These are phyloP conservation scores for Lampropteryx suffumata DNA, from an alignment of 2,888 invertebrate genomes.

Conservation along the genomic window DNA sequence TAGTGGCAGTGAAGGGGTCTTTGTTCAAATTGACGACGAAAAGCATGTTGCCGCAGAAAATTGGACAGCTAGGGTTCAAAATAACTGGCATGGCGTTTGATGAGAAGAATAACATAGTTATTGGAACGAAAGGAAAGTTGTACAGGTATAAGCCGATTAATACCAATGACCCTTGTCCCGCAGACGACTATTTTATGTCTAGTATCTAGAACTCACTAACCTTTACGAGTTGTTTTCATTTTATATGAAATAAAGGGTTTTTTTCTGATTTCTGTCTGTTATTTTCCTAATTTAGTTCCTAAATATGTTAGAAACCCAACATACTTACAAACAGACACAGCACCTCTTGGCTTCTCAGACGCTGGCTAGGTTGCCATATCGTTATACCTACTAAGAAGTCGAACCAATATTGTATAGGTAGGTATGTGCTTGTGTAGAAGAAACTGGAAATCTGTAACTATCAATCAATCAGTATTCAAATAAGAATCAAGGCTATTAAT, in stretches of 20 bases:
- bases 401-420: no score
- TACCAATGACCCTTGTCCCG: slow-evolving; percentile 65
- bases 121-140: slow-evolving; percentile 75
- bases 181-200: slow-evolving; percentile 74
- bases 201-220: slow-evolving; percentile 49
- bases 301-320: no score
- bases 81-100: slow-evolving; percentile 72
- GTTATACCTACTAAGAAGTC: no score
- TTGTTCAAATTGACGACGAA: slow-evolving; percentile 60
- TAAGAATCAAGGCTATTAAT: no score
- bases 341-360: no score
- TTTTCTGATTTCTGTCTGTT: background rate
- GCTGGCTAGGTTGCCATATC: no score
- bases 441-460: no score
- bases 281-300: no score
- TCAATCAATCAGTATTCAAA: no score
- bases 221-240: no score
- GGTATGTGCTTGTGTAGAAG: no score
- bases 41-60: slow-evolving; percentile 64
- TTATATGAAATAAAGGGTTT: background rate
- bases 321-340: no score
- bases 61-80: slow-evolving; percentile 69
- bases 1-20: slow-evolving; percentile 70
- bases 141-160: slow-evolving; percentile 69
- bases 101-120: slow-evolving; percentile 64